These are phyloP conservation scores for Mionectes olivaceus DNA, from an alignment of 2,797 vertebrate genomes.

Conservation along the genomic window DNA sequence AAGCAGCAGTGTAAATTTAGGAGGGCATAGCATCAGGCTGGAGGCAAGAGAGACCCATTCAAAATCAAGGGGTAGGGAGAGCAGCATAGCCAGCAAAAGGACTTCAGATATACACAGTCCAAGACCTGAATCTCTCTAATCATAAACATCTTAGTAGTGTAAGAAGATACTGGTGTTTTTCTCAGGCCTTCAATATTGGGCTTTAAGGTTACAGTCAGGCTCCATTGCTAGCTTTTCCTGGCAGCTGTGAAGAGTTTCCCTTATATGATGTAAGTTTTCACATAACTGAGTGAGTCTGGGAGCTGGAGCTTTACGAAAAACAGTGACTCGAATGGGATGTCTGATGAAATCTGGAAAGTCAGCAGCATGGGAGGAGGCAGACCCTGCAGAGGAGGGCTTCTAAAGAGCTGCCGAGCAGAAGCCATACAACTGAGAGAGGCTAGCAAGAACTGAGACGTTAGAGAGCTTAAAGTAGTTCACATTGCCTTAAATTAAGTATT, in stretches of 20 bases:
- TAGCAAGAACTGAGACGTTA: not conserved
- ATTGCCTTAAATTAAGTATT: not conserved
- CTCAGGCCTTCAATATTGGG: not conserved
- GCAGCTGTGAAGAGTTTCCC: not conserved
- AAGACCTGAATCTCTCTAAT: not conserved
- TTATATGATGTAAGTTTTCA: not conserved
- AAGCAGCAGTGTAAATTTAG: not conserved
- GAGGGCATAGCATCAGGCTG: not conserved
- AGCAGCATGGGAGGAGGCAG: not conserved
- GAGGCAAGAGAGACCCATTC: not conserved
- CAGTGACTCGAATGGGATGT: not conserved
- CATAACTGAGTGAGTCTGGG: not conserved
- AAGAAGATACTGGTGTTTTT: conserved; percentile 4
- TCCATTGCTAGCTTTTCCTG: not conserved
- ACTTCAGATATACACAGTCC: not conserved
- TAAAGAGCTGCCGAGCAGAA: not conserved
- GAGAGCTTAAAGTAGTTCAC: not conserved
- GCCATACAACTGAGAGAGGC: not conserved
- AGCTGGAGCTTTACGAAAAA: conserved; percentile 31
- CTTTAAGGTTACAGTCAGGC: not conserved
- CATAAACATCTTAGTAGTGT: not conserved
- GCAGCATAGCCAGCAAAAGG: not conserved
- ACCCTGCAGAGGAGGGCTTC: not conserved
- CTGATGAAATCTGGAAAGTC: conserved; percentile 14
- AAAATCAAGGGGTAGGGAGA: not conserved